Percentiles rank a stretch among this genome's conserved stretches.
Evolutionary conservation across 2,888 invertebrate genomes (phyloP).

Genomic region (Drosophila melanosoma): DNA sequence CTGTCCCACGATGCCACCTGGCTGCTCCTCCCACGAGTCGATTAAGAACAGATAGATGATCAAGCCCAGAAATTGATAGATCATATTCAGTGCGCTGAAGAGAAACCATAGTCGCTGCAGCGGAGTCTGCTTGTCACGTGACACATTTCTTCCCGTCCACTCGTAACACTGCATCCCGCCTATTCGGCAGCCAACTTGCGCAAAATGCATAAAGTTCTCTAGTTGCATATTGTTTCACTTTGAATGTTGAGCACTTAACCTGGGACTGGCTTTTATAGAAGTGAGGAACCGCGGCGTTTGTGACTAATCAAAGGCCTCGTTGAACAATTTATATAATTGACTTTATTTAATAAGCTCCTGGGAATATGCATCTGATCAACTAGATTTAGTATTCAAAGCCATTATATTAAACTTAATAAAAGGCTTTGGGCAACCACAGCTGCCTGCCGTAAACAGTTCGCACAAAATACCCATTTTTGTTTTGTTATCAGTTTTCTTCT

Average conservation of each 20-base stretch:
- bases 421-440: slow-evolving; percentile 7
- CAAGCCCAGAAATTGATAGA: slow-evolving; percentile 75
- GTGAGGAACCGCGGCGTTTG: not conserved
- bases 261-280: slow-evolving; percentile 33
- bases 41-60: slow-evolving; percentile 54
- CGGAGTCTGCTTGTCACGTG: not conserved
- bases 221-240: slow-evolving; percentile 49
- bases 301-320: slow-evolving; percentile 30
- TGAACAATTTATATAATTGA: slow-evolving; percentile 19
- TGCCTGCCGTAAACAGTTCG: slow-evolving; percentile 8
- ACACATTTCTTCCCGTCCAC: slow-evolving; percentile 43
- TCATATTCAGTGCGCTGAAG: slow-evolving; percentile 61
- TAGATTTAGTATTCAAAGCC: not conserved
- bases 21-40: slow-evolving; percentile 13
- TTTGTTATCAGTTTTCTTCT: not conserved
- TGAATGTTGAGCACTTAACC: not conserved
- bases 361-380: slow-evolving; percentile 32
- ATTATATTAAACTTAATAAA: not conserved
- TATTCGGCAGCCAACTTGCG: slow-evolving; percentile 66
- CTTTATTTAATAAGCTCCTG: slow-evolving; percentile 38
- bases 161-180: slow-evolving; percentile 57
- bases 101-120: slow-evolving; percentile 41
- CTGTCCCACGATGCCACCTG: slow-evolving; percentile 46
- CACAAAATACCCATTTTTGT: slow-evolving; percentile 8
- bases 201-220: slow-evolving; percentile 73